phyloP scores from a whole-genome alignment of 2,888 invertebrate genomes.

The Ctenicera cuprea region DNA sequence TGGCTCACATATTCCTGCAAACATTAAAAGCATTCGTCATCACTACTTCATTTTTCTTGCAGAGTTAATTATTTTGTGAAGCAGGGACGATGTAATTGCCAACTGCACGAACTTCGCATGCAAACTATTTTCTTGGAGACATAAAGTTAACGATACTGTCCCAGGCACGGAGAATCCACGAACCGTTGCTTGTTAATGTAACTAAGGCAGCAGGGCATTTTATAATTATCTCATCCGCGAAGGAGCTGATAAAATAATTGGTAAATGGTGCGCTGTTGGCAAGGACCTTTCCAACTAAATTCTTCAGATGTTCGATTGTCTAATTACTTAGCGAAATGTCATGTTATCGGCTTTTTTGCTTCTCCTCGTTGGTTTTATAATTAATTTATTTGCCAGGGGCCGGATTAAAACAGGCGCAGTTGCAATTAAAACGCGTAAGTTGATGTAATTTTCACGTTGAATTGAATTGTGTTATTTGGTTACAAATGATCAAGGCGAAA shows the following conservation, averaged over 20 bases:
- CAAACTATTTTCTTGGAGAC: conserved; percentile 28
- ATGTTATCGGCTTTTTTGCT: conserved; percentile 32
- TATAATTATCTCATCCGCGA: conserved; percentile 28
- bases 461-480: not conserved
- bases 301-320: conserved; percentile 29
- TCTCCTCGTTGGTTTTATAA: conserved; percentile 24
- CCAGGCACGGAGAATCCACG: conserved; percentile 20
- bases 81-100: not conserved
- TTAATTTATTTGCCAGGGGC: conserved; percentile 18
- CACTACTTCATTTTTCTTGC: not conserved
- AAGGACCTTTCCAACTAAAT: not conserved
- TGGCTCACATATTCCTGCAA: too few relatives aligned
- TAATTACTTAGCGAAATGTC: conserved; percentile 39
- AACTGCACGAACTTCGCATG: conserved; percentile 5
- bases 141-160: conserved; percentile 26
- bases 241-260: conserved; percentile 25
- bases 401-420: conserved; percentile 21
- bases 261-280: conserved; percentile 16
- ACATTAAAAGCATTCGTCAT: not conserved
- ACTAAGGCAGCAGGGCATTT: conserved; percentile 15
- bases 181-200: conserved; percentile 12
- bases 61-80: conserved; percentile 10
- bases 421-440: conserved; percentile 10
- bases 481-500: not conserved
- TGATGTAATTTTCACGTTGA: conserved; percentile 6